A percentile compares a stretch with the other conserved stretches of the same genome.
Conservation (phyloP, 2,888 invertebrate genomes). For the Ectropis crepuscularia region DNA sequence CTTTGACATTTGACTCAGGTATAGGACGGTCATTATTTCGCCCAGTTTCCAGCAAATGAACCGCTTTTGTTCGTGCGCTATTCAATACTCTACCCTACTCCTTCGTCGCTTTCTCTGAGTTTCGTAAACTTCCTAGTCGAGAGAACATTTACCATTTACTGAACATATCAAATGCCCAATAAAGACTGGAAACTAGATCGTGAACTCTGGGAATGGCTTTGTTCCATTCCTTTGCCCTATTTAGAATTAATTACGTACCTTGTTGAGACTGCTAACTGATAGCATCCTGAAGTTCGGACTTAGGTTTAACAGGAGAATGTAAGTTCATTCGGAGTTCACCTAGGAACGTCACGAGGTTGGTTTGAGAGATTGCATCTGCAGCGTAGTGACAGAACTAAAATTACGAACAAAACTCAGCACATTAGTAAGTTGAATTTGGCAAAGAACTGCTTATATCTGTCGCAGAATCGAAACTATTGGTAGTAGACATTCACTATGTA, state of each 20-base stretch:
- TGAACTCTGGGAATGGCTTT: conserved; percentile 62
- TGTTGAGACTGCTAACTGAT: conserved; percentile 33
- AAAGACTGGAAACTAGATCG: conserved; percentile 63
- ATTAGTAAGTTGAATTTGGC: too few relatives aligned
- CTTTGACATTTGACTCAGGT: conserved; percentile 75
- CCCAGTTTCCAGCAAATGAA: conserved; percentile 75
- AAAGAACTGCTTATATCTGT: too few relatives aligned
- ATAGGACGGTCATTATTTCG: conserved; percentile 75
- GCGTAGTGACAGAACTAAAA: not conserved
- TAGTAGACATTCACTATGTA: too few relatives aligned
- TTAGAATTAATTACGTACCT: conserved; percentile 61
- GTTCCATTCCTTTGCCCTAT: conserved; percentile 56
- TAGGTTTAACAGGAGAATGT: conserved; percentile 24
- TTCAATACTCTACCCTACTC: conserved; percentile 62
- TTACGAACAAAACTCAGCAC: too few relatives aligned
- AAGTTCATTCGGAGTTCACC: conserved; percentile 10
- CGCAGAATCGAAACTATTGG: too few relatives aligned
- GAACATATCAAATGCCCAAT: conserved; percentile 67
- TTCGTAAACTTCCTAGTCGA: conserved; percentile 71
- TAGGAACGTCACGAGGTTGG: not conserved
- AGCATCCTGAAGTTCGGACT: conserved; percentile 29
- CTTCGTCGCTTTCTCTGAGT: conserved; percentile 72
- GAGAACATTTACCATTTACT: conserved; percentile 72
- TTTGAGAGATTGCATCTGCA: not conserved
- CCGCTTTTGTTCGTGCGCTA: conserved; percentile 74